Conservation (phyloP, 2,113 vertebrate genomes). For the Ceyx margarethae region DNA sequence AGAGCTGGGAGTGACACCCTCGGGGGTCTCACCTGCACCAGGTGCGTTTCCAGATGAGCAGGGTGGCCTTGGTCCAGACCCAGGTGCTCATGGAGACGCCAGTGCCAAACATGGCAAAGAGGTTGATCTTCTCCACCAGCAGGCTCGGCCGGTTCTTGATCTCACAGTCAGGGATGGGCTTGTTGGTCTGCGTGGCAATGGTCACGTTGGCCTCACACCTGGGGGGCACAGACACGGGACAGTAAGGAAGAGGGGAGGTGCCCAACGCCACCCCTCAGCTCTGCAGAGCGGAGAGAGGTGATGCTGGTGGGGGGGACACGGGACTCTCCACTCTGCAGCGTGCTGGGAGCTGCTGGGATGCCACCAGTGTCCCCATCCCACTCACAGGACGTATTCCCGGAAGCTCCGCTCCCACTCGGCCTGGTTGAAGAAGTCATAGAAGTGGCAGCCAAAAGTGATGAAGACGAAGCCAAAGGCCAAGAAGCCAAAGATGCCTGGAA, state of each 20-base stretch:
- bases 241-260: rapidly evolving
- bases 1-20: not conserved
- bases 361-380: not conserved
- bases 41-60: slow-evolving; percentile 97
- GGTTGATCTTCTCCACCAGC: slow-evolving; percentile 97
- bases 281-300: rapidly evolving
- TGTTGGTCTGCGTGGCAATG: slow-evolving; percentile 93
- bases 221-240: rapidly evolving
- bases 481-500: slow-evolving; percentile 94
- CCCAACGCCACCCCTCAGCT: rapidly evolving
- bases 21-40: slow-evolving; percentile 86
- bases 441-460: slow-evolving; percentile 97
- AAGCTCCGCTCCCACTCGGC: slow-evolving; percentile 97
- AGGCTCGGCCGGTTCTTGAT: slow-evolving; percentile 97
- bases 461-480: slow-evolving; percentile 95
- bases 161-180: slow-evolving; percentile 91
- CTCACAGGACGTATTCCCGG: slow-evolving; percentile 96
- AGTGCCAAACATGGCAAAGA: slow-evolving; percentile 98
- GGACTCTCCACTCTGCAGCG: rapidly evolving
- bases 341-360: not conserved
- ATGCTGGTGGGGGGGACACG: rapidly evolving
- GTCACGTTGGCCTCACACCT: slow-evolving; percentile 98
- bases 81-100: slow-evolving; percentile 98
- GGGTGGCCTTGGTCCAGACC: slow-evolving; percentile 98
- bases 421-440: slow-evolving; percentile 99